Evolutionary conservation across 2,888 invertebrate genomes (phyloP).

Genomic region (Phaedon cochleariae): DNA sequence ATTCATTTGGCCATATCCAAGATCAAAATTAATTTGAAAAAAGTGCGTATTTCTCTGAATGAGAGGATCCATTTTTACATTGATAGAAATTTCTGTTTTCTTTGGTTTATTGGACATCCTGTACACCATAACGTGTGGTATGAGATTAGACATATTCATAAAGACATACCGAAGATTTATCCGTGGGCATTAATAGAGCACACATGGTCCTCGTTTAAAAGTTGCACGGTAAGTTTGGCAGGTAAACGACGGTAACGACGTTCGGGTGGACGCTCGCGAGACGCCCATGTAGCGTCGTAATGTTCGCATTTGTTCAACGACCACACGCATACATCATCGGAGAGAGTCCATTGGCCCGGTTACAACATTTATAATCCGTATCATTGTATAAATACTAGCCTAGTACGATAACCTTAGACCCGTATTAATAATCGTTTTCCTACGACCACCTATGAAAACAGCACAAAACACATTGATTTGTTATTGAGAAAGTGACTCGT

Average conservation of each 20-base stretch:
- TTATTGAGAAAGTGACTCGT: too few relatives aligned
- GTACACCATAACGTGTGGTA: too few relatives aligned
- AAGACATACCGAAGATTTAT: slow-evolving; percentile 37
- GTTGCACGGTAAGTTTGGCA: slow-evolving; percentile 54
- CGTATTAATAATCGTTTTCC: too few relatives aligned
- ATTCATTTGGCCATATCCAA: too few relatives aligned
- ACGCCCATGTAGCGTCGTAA: slow-evolving; percentile 5
- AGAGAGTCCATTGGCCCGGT: neutral
- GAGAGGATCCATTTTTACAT: too few relatives aligned
- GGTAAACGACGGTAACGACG: slow-evolving; percentile 48
- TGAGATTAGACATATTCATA: too few relatives aligned
- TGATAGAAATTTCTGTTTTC: too few relatives aligned
- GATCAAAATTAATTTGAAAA: too few relatives aligned
- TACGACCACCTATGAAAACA: too few relatives aligned
- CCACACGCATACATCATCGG: slow-evolving; percentile 18
- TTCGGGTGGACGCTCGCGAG: slow-evolving; percentile 29
- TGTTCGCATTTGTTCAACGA: neutral
- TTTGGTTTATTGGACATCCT: too few relatives aligned
- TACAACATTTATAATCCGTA: neutral
- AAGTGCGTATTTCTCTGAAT: too few relatives aligned
- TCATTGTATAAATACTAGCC: neutral
- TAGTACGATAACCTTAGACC: neutral
- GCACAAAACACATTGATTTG: too few relatives aligned
- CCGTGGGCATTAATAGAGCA: slow-evolving; percentile 43
- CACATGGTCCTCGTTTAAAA: slow-evolving; percentile 44